Percentiles rank a stretch among this genome's conserved stretches.
Evolutionary conservation across 2,888 invertebrate genomes (phyloP).

Genomic region (Hyles lineata): DNA sequence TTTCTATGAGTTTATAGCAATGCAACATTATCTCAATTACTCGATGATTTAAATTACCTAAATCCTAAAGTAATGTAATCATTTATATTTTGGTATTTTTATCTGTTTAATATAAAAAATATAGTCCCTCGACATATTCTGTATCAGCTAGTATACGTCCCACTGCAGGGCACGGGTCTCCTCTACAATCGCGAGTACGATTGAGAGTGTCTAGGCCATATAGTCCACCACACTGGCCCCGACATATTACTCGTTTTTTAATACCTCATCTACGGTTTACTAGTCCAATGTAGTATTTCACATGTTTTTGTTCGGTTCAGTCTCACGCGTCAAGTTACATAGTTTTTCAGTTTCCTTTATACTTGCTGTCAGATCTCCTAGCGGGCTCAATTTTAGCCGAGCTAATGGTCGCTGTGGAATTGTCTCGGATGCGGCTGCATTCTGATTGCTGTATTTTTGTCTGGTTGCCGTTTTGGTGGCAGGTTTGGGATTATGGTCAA

Average conservation of each 20-base stretch:
- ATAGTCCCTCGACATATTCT: too few species aligned
- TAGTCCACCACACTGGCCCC: too few species aligned
- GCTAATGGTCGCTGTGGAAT: slow-evolving; percentile 41
- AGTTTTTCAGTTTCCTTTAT: slow-evolving; percentile 53
- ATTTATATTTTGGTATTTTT: too few species aligned
- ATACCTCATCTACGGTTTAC: slow-evolving; percentile 34
- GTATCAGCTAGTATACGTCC: too few species aligned
- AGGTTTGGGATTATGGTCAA: not conserved
- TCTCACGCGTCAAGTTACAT: slow-evolving; percentile 62
- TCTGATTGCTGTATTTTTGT: slow-evolving; percentile 15
- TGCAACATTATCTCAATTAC: too few species aligned
- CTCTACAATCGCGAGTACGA: too few species aligned
- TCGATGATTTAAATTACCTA: too few species aligned
- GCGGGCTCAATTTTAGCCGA: slow-evolving; percentile 43
- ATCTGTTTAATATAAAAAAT: too few species aligned
- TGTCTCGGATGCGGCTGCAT: slow-evolving; percentile 30
- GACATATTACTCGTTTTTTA: not conserved
- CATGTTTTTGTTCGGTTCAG: slow-evolving; percentile 55
- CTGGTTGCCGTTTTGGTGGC: not conserved
- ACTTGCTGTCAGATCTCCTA: slow-evolving; percentile 53
- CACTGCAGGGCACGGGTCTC: too few species aligned
- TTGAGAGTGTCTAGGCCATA: too few species aligned
- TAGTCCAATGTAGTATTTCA: slow-evolving; percentile 34
- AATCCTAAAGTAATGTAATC: too few species aligned
- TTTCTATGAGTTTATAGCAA: too few species aligned